Percentiles rank a stretch among this genome's conserved stretches.
These are phyloP conservation scores for Leptinotarsa lineolata DNA, from an alignment of 1,140 invertebrate genomes.

Conservation along the genomic window DNA sequence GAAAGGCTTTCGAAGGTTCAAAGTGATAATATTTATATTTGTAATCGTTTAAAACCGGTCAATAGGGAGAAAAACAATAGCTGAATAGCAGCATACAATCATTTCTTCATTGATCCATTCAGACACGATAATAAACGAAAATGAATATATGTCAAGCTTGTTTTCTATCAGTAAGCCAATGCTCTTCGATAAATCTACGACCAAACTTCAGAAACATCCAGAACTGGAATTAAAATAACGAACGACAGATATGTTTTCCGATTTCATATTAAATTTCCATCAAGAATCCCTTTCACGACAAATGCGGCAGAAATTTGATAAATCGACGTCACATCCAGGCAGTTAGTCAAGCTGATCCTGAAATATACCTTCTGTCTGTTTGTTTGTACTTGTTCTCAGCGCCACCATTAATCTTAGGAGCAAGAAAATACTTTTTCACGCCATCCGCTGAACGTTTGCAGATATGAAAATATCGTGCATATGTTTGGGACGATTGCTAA, in stretches of 20 bases:
- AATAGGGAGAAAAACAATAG: too few species aligned
- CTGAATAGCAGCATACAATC: too few species aligned
- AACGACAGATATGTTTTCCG: background rate
- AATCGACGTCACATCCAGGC: slow-evolving; percentile 47
- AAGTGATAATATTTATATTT: too few species aligned
- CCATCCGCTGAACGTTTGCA: background rate
- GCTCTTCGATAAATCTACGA: background rate
- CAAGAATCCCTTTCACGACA: slow-evolving; percentile 7
- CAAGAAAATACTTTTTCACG: slow-evolving; percentile 36
- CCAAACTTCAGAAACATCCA: background rate
- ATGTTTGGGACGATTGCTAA: background rate
- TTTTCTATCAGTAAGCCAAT: background rate
- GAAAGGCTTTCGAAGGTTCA: too few species aligned
- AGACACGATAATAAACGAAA: too few species aligned
- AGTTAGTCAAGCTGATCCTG: slow-evolving; percentile 49
- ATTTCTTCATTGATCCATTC: too few species aligned
- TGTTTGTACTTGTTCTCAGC: slow-evolving; percentile 49
- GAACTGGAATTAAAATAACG: too few species aligned
- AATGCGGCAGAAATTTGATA: slow-evolving; percentile 40
- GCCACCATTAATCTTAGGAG: slow-evolving; percentile 44
- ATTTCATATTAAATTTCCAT: slow-evolving; percentile 16
- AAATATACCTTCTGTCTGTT: slow-evolving; percentile 51
- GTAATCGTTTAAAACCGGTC: too few species aligned
- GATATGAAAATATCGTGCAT: background rate
- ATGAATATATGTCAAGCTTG: too few species aligned